Conservation (phyloP, 2,888 invertebrate genomes). For the Craniophora ligustri region DNA sequence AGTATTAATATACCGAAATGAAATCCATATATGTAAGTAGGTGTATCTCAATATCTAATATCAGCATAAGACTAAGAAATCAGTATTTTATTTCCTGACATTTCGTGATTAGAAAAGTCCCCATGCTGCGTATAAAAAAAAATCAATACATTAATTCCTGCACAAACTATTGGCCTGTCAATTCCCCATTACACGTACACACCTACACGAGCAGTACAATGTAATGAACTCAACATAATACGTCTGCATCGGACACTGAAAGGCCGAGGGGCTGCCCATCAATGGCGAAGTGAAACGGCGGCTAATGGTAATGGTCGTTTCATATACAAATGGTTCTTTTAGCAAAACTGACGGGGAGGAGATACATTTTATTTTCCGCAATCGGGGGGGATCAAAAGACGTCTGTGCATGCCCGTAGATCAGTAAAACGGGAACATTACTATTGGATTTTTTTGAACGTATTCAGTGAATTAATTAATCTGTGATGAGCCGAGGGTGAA, state of each 20-base stretch:
- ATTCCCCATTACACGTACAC: constrained; percentile 35
- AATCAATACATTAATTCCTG: constrained; percentile 30
- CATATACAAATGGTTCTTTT: constrained; percentile 62
- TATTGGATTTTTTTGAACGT: constrained; percentile 45
- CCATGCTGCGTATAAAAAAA: constrained; percentile 23
- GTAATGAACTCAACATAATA: constrained; percentile 56
- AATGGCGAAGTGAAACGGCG: constrained; percentile 49
- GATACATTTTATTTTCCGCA: constrained; percentile 53
- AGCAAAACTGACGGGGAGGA: constrained; percentile 49
- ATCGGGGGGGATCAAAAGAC: constrained; percentile 52
- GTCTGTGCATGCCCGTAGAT: constrained; percentile 33
- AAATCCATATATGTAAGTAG: too few relatives aligned
- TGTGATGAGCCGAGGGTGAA: constrained; percentile 27
- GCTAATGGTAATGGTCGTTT: constrained; percentile 61
- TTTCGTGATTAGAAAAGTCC: constrained; percentile 1
- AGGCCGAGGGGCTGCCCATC: constrained; percentile 54
- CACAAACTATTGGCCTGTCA: constrained; percentile 32
- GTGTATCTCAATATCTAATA: too few relatives aligned
- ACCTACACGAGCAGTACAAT: constrained; percentile 39
- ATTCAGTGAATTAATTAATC: constrained; percentile 51
- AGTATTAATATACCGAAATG: too few relatives aligned
- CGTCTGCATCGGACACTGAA: constrained; percentile 54
- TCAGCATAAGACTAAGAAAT: too few relatives aligned
- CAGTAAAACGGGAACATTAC: constrained; percentile 45
- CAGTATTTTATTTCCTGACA: background rate